phyloP scores from a whole-genome alignment of 2,797 vertebrate genomes.

The Darevskia nairensis region DNA sequence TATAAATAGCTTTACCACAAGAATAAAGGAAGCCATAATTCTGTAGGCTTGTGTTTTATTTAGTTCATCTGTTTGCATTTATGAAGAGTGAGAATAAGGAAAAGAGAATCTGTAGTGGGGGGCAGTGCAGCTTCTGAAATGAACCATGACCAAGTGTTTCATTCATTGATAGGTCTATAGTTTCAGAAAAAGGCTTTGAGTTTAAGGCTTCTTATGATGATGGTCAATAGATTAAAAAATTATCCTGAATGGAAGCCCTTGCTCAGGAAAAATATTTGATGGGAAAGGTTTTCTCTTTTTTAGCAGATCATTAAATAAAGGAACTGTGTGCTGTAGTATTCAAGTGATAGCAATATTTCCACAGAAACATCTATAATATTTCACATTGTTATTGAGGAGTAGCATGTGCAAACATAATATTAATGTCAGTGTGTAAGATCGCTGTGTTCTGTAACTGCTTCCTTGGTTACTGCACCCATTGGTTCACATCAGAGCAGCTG shows the following conservation, averaged over 20 bases:
- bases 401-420: background rate
- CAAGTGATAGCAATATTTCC: background rate
- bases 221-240: constrained; percentile 21
- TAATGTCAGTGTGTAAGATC: background rate
- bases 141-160: constrained; percentile 46
- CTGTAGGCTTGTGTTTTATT: constrained; percentile 72
- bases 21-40: constrained; percentile 79
- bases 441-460: too few species aligned
- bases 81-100: constrained; percentile 68
- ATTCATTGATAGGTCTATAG: constrained; percentile 46
- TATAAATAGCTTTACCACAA: constrained; percentile 74
- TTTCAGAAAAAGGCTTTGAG: constrained; percentile 39
- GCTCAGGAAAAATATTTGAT: constrained; percentile 7
- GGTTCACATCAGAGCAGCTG: background rate
- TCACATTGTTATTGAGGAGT: background rate
- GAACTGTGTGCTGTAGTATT: background rate
- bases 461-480: background rate
- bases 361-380: background rate
- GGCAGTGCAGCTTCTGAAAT: constrained; percentile 69
- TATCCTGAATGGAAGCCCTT: background rate
- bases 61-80: constrained; percentile 80
- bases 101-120: constrained; percentile 57
- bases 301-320: constrained; percentile 25
- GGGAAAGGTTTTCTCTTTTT: constrained; percentile 46
- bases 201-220: constrained; percentile 8